Evolutionary conservation across 2,113 vertebrate genomes (phyloP).

Genomic region (Chaenogobius annularis): DNA sequence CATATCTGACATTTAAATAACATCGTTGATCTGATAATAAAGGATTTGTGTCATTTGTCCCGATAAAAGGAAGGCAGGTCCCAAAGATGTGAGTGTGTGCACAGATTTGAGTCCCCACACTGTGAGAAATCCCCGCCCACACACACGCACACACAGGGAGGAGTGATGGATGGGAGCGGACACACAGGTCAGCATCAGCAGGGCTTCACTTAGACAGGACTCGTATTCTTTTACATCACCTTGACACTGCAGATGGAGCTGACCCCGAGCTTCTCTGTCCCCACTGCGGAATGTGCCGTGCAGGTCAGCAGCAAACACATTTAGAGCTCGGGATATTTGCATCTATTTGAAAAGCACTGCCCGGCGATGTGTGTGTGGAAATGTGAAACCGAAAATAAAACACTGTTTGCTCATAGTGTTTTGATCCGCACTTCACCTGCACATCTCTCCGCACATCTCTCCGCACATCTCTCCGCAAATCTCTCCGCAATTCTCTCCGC

Average conservation of each 20-base stretch:
- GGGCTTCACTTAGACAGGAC: constrained; percentile 66
- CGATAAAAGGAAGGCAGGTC: too few species aligned
- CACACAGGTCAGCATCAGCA: constrained; percentile 70
- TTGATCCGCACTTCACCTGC: too few species aligned
- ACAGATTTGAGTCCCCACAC: too few species aligned
- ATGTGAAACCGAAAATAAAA: too few species aligned
- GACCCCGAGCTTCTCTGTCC: constrained; percentile 42
- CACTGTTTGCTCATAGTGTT: too few species aligned
- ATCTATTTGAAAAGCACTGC: too few species aligned
- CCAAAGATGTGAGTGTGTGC: background rate
- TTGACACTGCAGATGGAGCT: constrained; percentile 67
- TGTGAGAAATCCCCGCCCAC: constrained; percentile 14
- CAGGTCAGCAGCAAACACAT: background rate
- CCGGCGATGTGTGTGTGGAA: background rate
- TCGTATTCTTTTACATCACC: constrained; percentile 73
- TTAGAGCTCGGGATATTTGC: too few species aligned
- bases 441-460: too few species aligned
- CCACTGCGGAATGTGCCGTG: background rate
- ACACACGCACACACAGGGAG: constrained; percentile 25
- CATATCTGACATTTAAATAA: too few species aligned
- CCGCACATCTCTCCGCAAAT: too few species aligned
- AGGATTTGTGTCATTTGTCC: background rate
- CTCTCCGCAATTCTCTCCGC: too few species aligned
- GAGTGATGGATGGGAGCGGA: constrained; percentile 67
- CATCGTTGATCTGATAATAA: background rate